Evolutionary conservation across 1,140 invertebrate species (phyloP).

Genomic region (Laodelphax striatellus): DNA sequence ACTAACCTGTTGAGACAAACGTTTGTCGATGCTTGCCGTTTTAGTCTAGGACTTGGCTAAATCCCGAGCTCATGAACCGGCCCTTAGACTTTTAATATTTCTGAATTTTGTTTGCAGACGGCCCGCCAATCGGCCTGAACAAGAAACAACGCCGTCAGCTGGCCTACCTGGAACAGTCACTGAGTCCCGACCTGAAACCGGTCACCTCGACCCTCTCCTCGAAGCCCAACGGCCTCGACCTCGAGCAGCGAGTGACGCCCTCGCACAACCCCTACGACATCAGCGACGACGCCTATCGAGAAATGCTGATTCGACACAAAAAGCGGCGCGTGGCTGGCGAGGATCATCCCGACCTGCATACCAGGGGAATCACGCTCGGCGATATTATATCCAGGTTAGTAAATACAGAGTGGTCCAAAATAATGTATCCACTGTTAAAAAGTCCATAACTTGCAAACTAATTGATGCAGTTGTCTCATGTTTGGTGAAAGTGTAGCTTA

Average conservation of each 20-base stretch:
- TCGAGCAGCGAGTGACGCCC: constrained; percentile 32
- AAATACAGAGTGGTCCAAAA: too few relatives aligned
- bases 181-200: constrained; percentile 38
- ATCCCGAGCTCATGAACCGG: too few relatives aligned
- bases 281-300: constrained; percentile 54
- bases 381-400: constrained; percentile 35
- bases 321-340: constrained; percentile 43
- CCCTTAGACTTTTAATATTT: too few relatives aligned
- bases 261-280: constrained; percentile 41
- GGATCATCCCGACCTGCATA: constrained; percentile 43
- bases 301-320: constrained; percentile 52
- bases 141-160: constrained; percentile 38
- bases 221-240: constrained; percentile 32
- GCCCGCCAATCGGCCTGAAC: constrained; percentile 35
- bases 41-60: too few relatives aligned
- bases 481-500: too few relatives aligned
- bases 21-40: too few relatives aligned
- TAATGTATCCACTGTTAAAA: too few relatives aligned
- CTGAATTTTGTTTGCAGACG: too few relatives aligned
- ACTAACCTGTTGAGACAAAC: too few relatives aligned
- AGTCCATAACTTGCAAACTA: too few relatives aligned
- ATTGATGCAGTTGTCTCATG: too few relatives aligned
- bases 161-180: constrained; percentile 30
- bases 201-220: constrained; percentile 34
- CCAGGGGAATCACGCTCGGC: constrained; percentile 41